Evolutionary conservation across 1,140 invertebrate genomes (phyloP).

Genomic region (Drosophila ambigua): DNA sequence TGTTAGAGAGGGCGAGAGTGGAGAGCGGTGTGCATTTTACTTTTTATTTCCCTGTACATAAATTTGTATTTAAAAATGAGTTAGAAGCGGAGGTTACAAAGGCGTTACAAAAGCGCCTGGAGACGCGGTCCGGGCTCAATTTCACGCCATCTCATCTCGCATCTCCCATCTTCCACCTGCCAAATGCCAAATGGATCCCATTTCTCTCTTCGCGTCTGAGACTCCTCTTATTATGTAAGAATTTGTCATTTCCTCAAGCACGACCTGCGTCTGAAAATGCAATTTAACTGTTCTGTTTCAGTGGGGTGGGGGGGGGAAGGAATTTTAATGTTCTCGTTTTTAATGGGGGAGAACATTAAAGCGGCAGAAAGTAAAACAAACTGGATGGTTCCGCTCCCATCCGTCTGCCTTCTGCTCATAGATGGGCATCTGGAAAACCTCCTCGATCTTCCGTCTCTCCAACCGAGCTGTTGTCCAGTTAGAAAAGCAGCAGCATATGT

Average conservation of each 20-base stretch:
- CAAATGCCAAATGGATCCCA: conserved; percentile 67
- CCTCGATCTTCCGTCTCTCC: background rate
- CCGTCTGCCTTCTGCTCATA: background rate
- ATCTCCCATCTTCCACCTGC: conserved; percentile 31
- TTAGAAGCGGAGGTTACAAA: conserved; percentile 51
- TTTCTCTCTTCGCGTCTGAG: conserved; percentile 56
- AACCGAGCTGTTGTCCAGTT: conserved; percentile 11
- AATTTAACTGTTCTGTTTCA: conserved; percentile 55
- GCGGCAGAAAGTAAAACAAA: conserved; percentile 27
- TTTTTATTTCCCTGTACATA: conserved; percentile 73
- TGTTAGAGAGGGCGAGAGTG: conserved; percentile 3
- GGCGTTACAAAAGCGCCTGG: too few species aligned
- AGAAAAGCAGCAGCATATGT: conserved; percentile 29
- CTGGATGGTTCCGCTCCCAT: conserved; percentile 16
- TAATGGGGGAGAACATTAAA: conserved; percentile 58
- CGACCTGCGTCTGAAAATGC: conserved; percentile 59
- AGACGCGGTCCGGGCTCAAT: conserved; percentile 49
- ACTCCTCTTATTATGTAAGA: conserved; percentile 69
- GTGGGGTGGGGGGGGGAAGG: conserved; percentile 24
- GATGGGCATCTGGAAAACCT: background rate
- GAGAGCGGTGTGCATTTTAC: conserved; percentile 18
- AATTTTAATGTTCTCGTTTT: conserved; percentile 72
- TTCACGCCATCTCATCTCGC: conserved; percentile 68
- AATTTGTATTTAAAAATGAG: conserved; percentile 82
- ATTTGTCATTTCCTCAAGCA: conserved; percentile 74